These are phyloP conservation scores for Ptilonorhynchus violaceus DNA, from an alignment of 2,113 vertebrate genomes.

Conservation along the genomic window DNA sequence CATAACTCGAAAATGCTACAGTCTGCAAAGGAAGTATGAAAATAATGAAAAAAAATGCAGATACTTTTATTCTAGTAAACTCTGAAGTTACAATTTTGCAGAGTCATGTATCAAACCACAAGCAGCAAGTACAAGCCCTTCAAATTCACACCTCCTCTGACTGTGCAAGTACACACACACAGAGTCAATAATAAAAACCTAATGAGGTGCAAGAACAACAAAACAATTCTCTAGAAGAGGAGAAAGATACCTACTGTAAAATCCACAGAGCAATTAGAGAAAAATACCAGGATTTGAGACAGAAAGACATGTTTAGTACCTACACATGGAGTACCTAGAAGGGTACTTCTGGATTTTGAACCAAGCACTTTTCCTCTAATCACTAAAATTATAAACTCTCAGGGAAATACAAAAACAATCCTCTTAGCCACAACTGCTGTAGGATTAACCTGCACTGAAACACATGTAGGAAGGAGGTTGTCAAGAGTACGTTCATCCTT, in stretches of 20 bases:
- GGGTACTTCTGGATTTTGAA: background rate
- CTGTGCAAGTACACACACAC: background rate
- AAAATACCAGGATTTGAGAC: background rate
- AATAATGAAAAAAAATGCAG: background rate
- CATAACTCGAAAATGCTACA: background rate
- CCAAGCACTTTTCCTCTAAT: background rate
- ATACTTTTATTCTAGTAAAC: background rate
- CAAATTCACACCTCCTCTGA: background rate
- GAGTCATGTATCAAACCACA: background rate
- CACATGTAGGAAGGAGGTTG: background rate
- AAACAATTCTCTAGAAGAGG: background rate
- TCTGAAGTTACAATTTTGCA: background rate
- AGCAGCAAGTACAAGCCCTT: background rate
- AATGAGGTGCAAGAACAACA: background rate
- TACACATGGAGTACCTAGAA: too few relatives aligned
- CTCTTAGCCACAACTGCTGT: background rate
- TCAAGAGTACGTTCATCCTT: background rate
- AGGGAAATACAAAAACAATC: background rate
- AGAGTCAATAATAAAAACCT: background rate
- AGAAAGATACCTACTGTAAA: background rate
- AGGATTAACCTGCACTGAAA: background rate
- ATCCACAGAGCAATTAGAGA: background rate
- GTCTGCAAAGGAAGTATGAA: background rate
- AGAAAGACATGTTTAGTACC: background rate
- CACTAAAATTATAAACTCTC: background rate